A percentile compares a stretch with the other conserved stretches of the same genome.
Evolutionary conservation across 2,797 vertebrate genomes (phyloP).

Genomic region (Enteromius anoplus): DNA sequence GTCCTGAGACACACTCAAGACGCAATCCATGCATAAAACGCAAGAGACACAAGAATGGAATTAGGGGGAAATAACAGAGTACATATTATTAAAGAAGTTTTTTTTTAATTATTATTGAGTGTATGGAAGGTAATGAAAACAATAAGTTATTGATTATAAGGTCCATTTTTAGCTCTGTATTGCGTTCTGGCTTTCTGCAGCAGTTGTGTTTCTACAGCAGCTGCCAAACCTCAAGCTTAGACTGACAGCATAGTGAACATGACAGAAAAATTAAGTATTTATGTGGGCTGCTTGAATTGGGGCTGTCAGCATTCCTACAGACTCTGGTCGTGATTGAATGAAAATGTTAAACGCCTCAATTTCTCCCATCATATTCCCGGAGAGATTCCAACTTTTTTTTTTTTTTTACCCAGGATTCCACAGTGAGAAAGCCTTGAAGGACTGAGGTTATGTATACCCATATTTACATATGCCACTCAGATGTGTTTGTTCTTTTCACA

Average conservation of each 20-base stretch:
- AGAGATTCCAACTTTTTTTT: constrained; percentile 61
- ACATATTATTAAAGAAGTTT: constrained; percentile 45
- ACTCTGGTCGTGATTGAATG: constrained; percentile 62
- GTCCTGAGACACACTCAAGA: not conserved
- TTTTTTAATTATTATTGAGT: constrained; percentile 42
- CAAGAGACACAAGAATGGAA: constrained; percentile 13
- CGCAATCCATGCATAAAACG: constrained; percentile 15
- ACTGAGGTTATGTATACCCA: constrained; percentile 61
- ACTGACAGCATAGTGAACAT: constrained; percentile 45
- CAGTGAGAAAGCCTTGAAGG: constrained; percentile 59
- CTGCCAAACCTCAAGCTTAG: constrained; percentile 25
- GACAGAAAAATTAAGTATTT: constrained; percentile 54
- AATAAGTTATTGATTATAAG: constrained; percentile 57
- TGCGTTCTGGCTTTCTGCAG: not conserved
- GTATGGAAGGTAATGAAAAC: constrained; percentile 48
- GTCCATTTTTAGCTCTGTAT: constrained; percentile 15
- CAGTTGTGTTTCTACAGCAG: constrained; percentile 15
- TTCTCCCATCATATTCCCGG: constrained; percentile 54
- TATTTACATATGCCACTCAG: constrained; percentile 64
- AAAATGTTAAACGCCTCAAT: constrained; percentile 68
- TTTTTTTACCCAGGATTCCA: constrained; percentile 50
- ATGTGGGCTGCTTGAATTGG: constrained; percentile 54
- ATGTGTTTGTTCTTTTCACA: constrained; percentile 53
- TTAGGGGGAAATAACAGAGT: constrained; percentile 20
- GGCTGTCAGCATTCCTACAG: constrained; percentile 66